Base-by-base conservation (phyloP, 2,113 vertebrate genomes). In the Pachypanchax playfairii region DNA sequence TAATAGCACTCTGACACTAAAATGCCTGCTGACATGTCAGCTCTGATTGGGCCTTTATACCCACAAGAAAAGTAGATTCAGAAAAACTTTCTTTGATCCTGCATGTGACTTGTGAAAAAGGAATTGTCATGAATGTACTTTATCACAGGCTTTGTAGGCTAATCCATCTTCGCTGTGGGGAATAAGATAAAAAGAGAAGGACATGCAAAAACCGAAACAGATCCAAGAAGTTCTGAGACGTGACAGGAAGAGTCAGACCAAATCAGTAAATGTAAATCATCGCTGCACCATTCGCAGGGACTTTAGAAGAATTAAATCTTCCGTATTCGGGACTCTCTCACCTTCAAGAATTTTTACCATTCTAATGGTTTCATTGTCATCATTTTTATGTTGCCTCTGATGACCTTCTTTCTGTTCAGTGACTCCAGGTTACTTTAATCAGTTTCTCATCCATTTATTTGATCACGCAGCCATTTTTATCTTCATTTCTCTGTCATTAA, bases 241-340 rank as follows among this genome's bases (percentile, higher is more conserved):
- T 20, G 56, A 74, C 54, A 50, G 75, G 38, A 76, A 52, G 54
- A 72, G 64, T 73, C 65, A 24, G 42, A 64, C 70, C 49, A 70
- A 66, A 85, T 85, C 65, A 55, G 21, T 10, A 43, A 75, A 82
- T 79, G 79, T 70, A 85, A 87, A 88, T 75, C 50, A 50, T 69
- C 63, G 38, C n/a, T 5, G 13, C 39, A 56, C 20, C 54, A 66
- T 52, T 73, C 63, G 56, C 26, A 53, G n/a, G 21, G 48, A 57
- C 58, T 48, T 43, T 15, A 26, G 78, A 74, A 74, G n/a, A n/a
- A n/a, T n/a, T n/a, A n/a, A n/a, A n/a, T n/a, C n/a, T n/a, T n/a
- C n/a, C n/a, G n/a, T n/a, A n/a, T n/a, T n/a, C n/a, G n/a, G n/a
- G n/a, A n/a, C n/a, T n/a, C 24, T 14, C 48, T 46, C 43, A 53